A percentile compares a stretch with the other conserved stretches of the same genome.
These are phyloP conservation scores for Saguinus oedipus DNA, from an alignment of 2,797 vertebrate genomes.

Conservation along the genomic window DNA sequence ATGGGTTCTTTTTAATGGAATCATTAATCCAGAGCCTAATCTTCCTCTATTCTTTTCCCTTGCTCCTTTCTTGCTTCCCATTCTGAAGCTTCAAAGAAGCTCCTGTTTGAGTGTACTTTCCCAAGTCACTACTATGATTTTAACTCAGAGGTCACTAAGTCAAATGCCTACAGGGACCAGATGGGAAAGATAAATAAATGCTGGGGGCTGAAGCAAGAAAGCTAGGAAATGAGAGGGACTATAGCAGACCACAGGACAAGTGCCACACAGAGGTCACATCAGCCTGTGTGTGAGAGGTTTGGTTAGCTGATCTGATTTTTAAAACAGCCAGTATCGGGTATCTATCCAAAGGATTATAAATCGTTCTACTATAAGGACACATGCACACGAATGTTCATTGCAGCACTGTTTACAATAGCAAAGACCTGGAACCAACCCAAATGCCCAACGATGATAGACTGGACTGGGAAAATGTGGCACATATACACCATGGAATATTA, in stretches of 20 bases:
- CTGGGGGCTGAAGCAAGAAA: neutral
- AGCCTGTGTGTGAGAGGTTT: neutral
- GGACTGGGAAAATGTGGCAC: too few relatives aligned
- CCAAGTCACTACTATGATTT: neutral
- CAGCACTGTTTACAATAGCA: too few relatives aligned
- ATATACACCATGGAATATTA: too few relatives aligned
- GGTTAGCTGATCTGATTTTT: neutral
- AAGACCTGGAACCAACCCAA: too few relatives aligned
- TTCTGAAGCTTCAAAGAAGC: constrained; percentile 24
- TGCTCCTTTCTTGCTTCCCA: neutral
- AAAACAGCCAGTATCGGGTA: constrained; percentile 12
- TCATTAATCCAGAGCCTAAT: neutral
- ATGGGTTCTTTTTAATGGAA: neutral
- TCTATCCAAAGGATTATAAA: too few relatives aligned
- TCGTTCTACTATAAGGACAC: too few relatives aligned
- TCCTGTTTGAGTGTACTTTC: neutral
- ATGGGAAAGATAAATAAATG: constrained; percentile 1
- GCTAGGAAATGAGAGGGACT: neutral
- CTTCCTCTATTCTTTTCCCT: neutral
- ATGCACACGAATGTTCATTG: too few relatives aligned
- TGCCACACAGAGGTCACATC: neutral
- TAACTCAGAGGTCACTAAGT: constrained; percentile 17
- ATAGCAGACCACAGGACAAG: neutral
- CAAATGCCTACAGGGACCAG: neutral
- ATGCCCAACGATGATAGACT: too few relatives aligned